Evolutionary conservation across 2,888 invertebrate species (phyloP), one percentile per base, ranked within the genome.

Genomic region (Microchrysa polita): DNA sequence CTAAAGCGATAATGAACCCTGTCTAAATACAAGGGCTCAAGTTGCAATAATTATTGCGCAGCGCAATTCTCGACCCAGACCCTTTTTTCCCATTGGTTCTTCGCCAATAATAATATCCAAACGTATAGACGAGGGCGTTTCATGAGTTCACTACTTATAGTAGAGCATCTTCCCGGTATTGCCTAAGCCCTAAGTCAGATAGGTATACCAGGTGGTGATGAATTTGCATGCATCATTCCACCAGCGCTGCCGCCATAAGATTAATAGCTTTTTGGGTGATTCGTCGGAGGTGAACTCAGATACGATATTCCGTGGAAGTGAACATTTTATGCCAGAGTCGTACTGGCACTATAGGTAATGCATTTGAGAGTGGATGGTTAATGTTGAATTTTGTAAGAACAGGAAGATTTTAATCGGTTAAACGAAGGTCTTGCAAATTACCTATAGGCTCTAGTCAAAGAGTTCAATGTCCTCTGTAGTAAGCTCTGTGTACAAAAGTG

Each of bases 141-240:
- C 27, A n/a, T 67, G 27, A 12, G 1, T 20, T 5, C 23, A 20
- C n/a, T n/a, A n/a, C 42, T 18, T 10, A 48, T 44, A 48, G 48
- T 65, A 48, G 65, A 22, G 44, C 40, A 55, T 60, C 52, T 73
- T 48, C 27, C 27, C 27, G 14, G n/a, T n/a, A n/a, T n/a, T n/a
- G n/a, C n/a, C n/a, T n/a, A n/a, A n/a, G n/a, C n/a, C n/a, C n/a
- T n/a, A 48, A 61, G 60, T 59, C 67, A 60, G 2, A 34, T 48
- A 48, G 48, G 27, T 67, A n/a, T n/a, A 53, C 73, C 73, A 73
- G 73, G 73, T 34, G 27, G 27, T 73, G 73, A 73, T 73, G 73
- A 73, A 73, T 73, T 73, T 67, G 73, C 73, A 67, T 73, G 73
- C 67, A 67, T 73, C 67, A 73, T 60, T 52, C 53, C 67, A 27